phyloP scores from a whole-genome alignment of 2,797 vertebrate genomes.

The Tenualosa ilisha region DNA sequence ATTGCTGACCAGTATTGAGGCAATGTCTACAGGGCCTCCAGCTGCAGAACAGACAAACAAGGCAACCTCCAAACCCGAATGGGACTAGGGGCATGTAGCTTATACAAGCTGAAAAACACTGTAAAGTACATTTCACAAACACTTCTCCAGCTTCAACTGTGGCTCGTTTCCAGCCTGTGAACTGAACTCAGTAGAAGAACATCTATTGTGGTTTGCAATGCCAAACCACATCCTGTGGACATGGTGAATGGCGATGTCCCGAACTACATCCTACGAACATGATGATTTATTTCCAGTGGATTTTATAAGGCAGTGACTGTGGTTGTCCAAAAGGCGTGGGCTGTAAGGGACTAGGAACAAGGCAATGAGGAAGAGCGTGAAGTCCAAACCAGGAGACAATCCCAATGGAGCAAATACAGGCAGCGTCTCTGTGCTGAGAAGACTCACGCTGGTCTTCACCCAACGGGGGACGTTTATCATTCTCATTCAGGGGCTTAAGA shows the following conservation, averaged over 20 bases:
- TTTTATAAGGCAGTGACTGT: background rate
- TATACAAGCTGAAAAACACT: background rate
- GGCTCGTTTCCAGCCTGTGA: background rate
- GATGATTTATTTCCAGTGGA: background rate
- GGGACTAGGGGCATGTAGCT: background rate
- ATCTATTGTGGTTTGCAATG: no score
- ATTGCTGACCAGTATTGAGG: background rate
- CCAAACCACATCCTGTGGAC: background rate
- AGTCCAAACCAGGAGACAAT: no score
- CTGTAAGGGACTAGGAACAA: background rate
- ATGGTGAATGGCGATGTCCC: background rate
- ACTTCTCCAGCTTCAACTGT: background rate
- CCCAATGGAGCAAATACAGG: background rate
- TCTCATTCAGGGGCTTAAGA: background rate
- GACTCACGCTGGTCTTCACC: background rate
- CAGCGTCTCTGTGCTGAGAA: background rate
- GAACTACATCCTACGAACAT: no score
- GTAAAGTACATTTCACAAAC: background rate
- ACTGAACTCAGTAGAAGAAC: background rate
- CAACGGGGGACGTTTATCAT: background rate
- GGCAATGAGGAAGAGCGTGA: background rate
- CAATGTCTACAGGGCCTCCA: background rate
- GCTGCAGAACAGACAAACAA: background rate
- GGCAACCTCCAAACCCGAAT: background rate
- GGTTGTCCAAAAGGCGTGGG: background rate